Conservation (phyloP, 2,888 invertebrate genomes). For the Podotricha telesiphe region DNA sequence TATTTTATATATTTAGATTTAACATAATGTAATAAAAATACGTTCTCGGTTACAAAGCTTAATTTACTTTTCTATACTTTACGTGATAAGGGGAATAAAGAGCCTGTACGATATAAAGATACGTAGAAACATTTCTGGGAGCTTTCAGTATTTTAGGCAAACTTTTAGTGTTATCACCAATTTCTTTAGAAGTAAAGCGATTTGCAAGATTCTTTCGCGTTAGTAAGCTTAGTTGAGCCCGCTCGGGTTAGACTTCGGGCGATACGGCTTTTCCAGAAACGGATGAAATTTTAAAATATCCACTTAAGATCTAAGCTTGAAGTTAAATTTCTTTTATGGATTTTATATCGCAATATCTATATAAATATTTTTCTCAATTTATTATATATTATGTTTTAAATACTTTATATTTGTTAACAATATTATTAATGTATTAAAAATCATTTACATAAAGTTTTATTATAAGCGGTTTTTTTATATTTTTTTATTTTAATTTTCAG, state of each 20-base stretch:
- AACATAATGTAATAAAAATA: no score
- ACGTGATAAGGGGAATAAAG: neutral
- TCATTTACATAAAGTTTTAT: no score
- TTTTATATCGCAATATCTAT: conserved; percentile 5
- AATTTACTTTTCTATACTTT: no score
- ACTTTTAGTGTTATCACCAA: conserved; percentile 20
- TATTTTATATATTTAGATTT: no score
- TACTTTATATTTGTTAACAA: no score
- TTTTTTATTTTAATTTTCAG: no score
- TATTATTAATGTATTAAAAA: no score
- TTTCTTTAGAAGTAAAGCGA: conserved; percentile 33
- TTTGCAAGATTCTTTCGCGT: conserved; percentile 37
- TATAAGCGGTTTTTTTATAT: no score
- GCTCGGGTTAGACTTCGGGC: conserved; percentile 16
- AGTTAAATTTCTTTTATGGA: neutral
- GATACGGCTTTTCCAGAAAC: conserved; percentile 28
- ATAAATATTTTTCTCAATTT: neutral
- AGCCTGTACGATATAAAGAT: neutral
- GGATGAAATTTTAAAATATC: conserved; percentile 30
- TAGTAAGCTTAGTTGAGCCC: conserved; percentile 25
- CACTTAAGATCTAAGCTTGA: conserved; percentile 2
- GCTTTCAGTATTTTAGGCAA: conserved; percentile 1
- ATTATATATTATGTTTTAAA: neutral
- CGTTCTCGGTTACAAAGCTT: no score
- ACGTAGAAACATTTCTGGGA: neutral